A percentile compares a stretch with the other conserved stretches of the same genome.
Evolutionary conservation across 2,888 invertebrate genomes (phyloP).

Genomic region (Drosophila eohydei): DNA sequence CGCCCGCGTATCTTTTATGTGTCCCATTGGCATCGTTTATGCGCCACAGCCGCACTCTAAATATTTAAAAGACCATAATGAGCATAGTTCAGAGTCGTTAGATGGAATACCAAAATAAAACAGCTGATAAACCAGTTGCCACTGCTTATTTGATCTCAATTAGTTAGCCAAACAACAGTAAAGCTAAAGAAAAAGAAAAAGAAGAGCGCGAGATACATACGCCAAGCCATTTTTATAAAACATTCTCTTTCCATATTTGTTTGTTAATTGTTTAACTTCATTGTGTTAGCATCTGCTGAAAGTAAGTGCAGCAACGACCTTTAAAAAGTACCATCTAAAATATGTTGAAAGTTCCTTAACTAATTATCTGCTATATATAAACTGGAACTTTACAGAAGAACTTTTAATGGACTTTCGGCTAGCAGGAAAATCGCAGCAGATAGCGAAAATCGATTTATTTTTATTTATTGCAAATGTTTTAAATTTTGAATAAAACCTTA

Average conservation of each 20-base stretch:
- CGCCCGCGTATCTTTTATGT: slow-evolving; percentile 61
- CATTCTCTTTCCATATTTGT: slow-evolving; percentile 4
- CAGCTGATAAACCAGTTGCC: slow-evolving; percentile 53
- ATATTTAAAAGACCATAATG: slow-evolving; percentile 74
- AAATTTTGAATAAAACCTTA: neutral
- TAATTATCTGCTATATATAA: slow-evolving; percentile 12
- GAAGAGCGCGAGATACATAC: neutral
- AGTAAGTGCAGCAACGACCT: neutral
- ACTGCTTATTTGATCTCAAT: slow-evolving; percentile 42
- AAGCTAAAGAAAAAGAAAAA: neutral
- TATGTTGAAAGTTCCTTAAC: slow-evolving; percentile 12
- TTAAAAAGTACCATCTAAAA: neutral
- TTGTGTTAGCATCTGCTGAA: neutral
- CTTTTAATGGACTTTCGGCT: slow-evolving; percentile 13
- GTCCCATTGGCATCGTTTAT: slow-evolving; percentile 68
- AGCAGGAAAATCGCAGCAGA: neutral
- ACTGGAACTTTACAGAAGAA: slow-evolving; percentile 14
- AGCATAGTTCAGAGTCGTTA: slow-evolving; percentile 51
- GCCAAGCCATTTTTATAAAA: slow-evolving; percentile 3
- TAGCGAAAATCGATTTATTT: neutral
- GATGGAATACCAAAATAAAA: slow-evolving; percentile 52
- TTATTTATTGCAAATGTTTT: neutral
- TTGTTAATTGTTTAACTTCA: slow-evolving; percentile 5
- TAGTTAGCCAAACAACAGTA: slow-evolving; percentile 44
- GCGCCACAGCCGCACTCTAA: slow-evolving; percentile 44